Evolutionary conservation across 2,113 vertebrate genomes (phyloP).

Genomic region (Macrotus californicus): DNA sequence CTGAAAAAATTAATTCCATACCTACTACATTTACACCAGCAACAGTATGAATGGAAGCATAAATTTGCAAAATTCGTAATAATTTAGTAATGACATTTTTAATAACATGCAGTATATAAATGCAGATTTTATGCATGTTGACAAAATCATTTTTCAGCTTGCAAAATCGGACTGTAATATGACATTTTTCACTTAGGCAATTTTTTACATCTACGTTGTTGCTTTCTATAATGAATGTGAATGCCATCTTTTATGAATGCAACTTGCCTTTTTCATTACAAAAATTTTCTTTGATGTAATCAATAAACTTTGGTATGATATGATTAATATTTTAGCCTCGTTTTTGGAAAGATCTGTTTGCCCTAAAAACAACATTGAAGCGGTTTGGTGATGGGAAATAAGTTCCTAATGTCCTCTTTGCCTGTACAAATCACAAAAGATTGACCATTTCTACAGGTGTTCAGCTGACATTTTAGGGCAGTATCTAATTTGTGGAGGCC

Average conservation of each 20-base stretch:
- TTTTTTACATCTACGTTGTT: slow-evolving; percentile 81
- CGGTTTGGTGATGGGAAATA: not conserved
- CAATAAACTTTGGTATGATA: slow-evolving; percentile 89
- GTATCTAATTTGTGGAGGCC: not conserved
- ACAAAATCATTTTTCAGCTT: slow-evolving; percentile 82
- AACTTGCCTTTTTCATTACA: slow-evolving; percentile 84
- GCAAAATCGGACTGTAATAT: slow-evolving; percentile 72
- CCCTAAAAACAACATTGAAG: not conserved
- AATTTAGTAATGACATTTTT: slow-evolving; percentile 70
- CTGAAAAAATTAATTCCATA: slow-evolving; percentile 69
- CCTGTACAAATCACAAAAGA: slow-evolving; percentile 1
- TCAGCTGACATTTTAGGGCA: not conserved
- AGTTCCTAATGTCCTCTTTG: slow-evolving; percentile 20
- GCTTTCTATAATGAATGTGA: slow-evolving; percentile 85
- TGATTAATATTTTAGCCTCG: slow-evolving; percentile 65
- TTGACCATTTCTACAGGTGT: not conserved
- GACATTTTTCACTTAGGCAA: slow-evolving; percentile 78
- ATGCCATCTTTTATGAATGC: slow-evolving; percentile 85
- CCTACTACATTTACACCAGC: slow-evolving; percentile 68
- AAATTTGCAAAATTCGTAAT: slow-evolving; percentile 72
- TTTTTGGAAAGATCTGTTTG: slow-evolving; percentile 15
- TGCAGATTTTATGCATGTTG: slow-evolving; percentile 77
- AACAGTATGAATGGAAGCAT: slow-evolving; percentile 66
- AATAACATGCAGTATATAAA: slow-evolving; percentile 70
- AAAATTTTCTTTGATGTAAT: slow-evolving; percentile 82